Evolutionary conservation across 2,113 vertebrate genomes (phyloP).

Genomic region (Atlantisia rogersi): DNA sequence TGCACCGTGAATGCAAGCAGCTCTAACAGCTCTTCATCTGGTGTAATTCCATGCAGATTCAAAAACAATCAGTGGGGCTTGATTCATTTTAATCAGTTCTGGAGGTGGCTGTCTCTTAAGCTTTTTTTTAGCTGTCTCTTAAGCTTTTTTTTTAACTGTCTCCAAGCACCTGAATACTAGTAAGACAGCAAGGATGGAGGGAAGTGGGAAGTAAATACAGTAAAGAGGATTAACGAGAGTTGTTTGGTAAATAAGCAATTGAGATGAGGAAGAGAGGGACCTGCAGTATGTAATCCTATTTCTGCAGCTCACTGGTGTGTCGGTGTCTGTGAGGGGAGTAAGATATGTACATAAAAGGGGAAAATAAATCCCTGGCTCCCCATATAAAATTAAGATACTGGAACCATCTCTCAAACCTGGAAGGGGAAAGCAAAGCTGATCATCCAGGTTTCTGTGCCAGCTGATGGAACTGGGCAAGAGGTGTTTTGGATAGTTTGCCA

Average conservation of each 20-base stretch:
- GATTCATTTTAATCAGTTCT: background rate
- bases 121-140: background rate
- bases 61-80: background rate
- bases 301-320: constrained; percentile 24
- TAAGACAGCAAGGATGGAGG: background rate
- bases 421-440: background rate
- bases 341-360: constrained; percentile 26
- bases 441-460: background rate
- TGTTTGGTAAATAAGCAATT: constrained; percentile 47
- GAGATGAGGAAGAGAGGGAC: background rate
- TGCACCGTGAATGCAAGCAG: background rate
- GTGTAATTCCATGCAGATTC: background rate
- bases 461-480: background rate
- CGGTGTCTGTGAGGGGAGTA: background rate
- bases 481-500: background rate
- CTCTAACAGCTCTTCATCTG: background rate
- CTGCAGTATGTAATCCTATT: constrained; percentile 43
- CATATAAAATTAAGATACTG: constrained; percentile 4
- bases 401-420: background rate
- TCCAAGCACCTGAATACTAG: background rate
- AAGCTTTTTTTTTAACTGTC: background rate
- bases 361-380: constrained; percentile 23
- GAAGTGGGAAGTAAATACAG: background rate
- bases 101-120: background rate
- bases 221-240: background rate